Base-by-base conservation (phyloP, 2,797 vertebrate species). In the Hemibagrus guttatus region DNA sequence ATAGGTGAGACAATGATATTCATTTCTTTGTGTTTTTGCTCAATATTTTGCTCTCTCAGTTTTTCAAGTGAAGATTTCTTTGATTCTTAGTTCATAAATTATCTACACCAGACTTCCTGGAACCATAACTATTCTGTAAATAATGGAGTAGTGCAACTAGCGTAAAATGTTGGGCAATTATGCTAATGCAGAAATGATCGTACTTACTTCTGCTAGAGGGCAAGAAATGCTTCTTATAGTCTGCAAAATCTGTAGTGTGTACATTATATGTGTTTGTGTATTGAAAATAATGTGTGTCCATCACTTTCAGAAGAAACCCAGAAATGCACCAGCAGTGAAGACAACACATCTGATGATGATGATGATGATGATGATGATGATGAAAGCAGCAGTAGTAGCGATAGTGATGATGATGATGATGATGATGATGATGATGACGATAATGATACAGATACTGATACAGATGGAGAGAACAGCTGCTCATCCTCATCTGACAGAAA, bases 1-100 rank as follows among this genome's bases (percentile, higher is more conserved):
- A 89, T 94, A 58, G 94, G 94, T 97, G 93, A 95, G 93, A 84
- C 35, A n/a, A 31, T 31, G 21, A 46, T 56, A 21, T 54, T 58
- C 2, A 35, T 74, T 21, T 71, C 17, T 59, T 78, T 58, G 54
- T 23, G 31, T 49, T 49, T 49, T 49, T 49, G 9, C 17, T 23
- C 17, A 6, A 39, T 58, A 39, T n/a, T 64, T 76, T 84, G 2
- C 17, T 31, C 19, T 78, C 54, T 39, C 9, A 58, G 1, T 79
- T 59, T 56, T 74, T 56, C 52, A 79, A 11, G 17, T 78, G 4
- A 35, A 23, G 17, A 58, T 35, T 7, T 3, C 49, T 21, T 56
- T 31, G 52, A 58, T 78, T 56, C 75, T 78, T 12, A 42, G 17
- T 78, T 56, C 17, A 31, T 78, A 39, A 8, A 49, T 49, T 49